phyloP scores from a whole-genome alignment of 2,888 invertebrate species.

The Dolichopus griseipennis region DNA sequence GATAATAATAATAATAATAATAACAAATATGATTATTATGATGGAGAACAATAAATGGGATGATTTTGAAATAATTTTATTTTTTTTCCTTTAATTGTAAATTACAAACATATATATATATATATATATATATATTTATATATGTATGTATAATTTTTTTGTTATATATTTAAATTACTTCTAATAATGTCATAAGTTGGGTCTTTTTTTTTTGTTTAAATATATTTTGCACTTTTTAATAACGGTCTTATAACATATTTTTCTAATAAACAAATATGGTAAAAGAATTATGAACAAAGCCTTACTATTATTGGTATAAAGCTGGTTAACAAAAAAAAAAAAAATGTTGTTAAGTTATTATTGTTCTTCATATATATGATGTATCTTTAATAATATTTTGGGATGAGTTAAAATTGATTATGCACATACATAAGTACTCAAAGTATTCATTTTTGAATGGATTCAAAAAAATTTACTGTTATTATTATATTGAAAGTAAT shows the following conservation, averaged over 20 bases:
- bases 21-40: too few relatives aligned
- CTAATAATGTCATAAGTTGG: background rate
- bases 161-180: background rate
- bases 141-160: too few relatives aligned
- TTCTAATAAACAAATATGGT: background rate
- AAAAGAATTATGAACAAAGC: slow-evolving; percentile 3
- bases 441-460: too few relatives aligned
- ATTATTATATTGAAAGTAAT: too few relatives aligned
- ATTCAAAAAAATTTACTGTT: too few relatives aligned
- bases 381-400: background rate
- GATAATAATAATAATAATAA: too few relatives aligned
- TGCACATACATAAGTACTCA: background rate
- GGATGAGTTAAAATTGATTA: slow-evolving; percentile 6
- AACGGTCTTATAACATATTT: background rate
- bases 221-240: slow-evolving; percentile 2
- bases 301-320: background rate
- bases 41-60: too few relatives aligned
- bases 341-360: too few relatives aligned
- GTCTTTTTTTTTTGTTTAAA: background rate
- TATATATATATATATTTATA: too few relatives aligned
- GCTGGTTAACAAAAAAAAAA: background rate
- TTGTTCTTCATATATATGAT: background rate
- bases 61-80: too few relatives aligned
- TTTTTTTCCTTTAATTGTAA: too few relatives aligned
- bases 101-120: too few relatives aligned